Evolutionary conservation across 2,888 invertebrate species (phyloP).

Genomic region (Xanthorhoe designata): DNA sequence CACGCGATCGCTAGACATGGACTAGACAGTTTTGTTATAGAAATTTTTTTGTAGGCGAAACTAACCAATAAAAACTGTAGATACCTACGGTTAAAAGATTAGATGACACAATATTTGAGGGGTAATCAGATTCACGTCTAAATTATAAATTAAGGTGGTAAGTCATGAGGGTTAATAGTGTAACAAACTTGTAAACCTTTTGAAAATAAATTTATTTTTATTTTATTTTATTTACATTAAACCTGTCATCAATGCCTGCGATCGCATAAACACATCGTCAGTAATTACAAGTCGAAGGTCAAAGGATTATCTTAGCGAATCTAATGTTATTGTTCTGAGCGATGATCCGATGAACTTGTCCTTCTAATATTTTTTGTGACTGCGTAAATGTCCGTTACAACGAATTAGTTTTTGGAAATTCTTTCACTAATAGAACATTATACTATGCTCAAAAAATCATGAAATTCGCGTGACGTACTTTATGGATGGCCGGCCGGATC

Average conservation of each 20-base stretch:
- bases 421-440: too few relatives aligned
- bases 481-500: too few relatives aligned
- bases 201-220: too few relatives aligned
- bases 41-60: background rate
- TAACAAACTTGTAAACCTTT: too few relatives aligned
- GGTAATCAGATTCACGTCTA: background rate
- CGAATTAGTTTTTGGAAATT: too few relatives aligned
- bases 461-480: too few relatives aligned
- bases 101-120: background rate
- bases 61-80: background rate
- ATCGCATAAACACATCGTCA: slow-evolving; percentile 30
- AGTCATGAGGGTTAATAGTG: too few relatives aligned
- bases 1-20: slow-evolving; percentile 19
- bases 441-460: too few relatives aligned
- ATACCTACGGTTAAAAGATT: background rate
- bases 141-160: background rate
- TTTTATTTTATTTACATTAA: too few relatives aligned
- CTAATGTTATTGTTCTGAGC: slow-evolving; percentile 27
- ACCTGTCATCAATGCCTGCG: background rate
- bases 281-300: slow-evolving; percentile 34
- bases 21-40: slow-evolving; percentile 18
- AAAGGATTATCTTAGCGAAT: slow-evolving; percentile 15
- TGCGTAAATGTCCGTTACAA: too few relatives aligned
- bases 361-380: too few relatives aligned
- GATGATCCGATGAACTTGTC: slow-evolving; percentile 10